Evolutionary conservation across 2,888 invertebrate species (phyloP).

Genomic region (Alloscopus bannaensis): DNA sequence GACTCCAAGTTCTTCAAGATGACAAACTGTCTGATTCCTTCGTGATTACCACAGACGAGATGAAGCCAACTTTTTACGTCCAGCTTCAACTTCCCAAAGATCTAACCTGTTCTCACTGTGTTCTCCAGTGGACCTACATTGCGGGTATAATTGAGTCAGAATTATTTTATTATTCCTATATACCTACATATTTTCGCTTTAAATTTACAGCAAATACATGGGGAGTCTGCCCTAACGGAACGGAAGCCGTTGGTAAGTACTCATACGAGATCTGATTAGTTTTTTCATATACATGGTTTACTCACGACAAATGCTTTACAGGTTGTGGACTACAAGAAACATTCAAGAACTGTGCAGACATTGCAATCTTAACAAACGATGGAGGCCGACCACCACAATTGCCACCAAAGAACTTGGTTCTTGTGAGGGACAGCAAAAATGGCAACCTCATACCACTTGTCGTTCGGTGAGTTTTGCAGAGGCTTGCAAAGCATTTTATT

Average conservation of each 20-base stretch:
- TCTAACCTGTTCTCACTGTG: conserved; percentile 91
- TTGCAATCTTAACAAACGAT: conserved; percentile 87
- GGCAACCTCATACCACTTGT: conserved; percentile 60
- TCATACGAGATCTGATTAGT: background rate
- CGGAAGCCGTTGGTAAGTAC: conserved; percentile 82
- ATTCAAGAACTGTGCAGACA: conserved; percentile 93
- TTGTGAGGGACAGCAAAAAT: conserved; percentile 53
- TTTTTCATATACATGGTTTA: background rate
- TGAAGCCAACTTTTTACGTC: conserved; percentile 79
- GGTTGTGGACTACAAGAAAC: conserved; percentile 92
- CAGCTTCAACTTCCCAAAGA: conserved; percentile 87
- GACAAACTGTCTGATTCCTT: conserved; percentile 77
- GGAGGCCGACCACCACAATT: conserved; percentile 78
- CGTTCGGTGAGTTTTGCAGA: conserved; percentile 57
- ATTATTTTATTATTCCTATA: conserved; percentile 24
- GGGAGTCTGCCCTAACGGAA: conserved; percentile 91
- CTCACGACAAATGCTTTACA: conserved; percentile 36
- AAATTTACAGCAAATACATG: conserved; percentile 86
- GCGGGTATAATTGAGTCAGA: conserved; percentile 79
- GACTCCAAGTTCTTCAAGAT: conserved; percentile 84
- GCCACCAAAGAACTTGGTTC: conserved; percentile 53
- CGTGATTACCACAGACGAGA: conserved; percentile 33
- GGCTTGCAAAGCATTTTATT: background rate
- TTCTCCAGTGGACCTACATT: conserved; percentile 94
- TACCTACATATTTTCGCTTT: conserved; percentile 23